Evolutionary conservation across 2,113 vertebrate genomes (phyloP).

Genomic region (Eclectus roratus): DNA sequence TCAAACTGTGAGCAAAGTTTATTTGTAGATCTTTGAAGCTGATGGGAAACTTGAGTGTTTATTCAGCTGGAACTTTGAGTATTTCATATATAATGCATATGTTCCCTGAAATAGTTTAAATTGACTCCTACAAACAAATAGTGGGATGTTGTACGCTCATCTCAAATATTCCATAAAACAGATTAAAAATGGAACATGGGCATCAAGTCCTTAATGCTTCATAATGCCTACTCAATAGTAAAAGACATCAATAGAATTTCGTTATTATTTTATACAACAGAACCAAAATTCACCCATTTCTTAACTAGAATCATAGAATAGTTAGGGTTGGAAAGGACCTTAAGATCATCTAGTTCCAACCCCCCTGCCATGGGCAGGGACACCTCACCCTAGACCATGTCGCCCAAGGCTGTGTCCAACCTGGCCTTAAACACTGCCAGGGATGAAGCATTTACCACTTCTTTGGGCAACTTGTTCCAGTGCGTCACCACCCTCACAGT

Average conservation of each 20-base stretch:
- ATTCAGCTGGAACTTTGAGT: slow-evolving; percentile 1
- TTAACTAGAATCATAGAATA: neutral
- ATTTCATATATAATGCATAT: neutral
- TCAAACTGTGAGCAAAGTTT: neutral
- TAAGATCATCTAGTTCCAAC: neutral
- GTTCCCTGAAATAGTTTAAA: neutral
- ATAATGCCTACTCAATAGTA: neutral
- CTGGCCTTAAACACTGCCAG: neutral
- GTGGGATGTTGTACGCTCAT: neutral
- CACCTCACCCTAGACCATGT: neutral
- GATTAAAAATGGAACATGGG: neutral
- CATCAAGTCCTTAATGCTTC: neutral
- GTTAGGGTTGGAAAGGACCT: neutral
- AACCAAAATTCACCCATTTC: neutral
- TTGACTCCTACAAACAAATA: neutral
- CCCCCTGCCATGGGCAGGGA: neutral
- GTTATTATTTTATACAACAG: neutral
- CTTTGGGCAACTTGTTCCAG: neutral
- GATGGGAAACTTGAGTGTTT: neutral
- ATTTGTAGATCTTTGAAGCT: neutral
- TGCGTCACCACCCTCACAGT: neutral
- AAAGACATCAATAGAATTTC: neutral
- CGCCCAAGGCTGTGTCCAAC: neutral
- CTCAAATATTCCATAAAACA: neutral
- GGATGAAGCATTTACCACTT: neutral